Evolutionary conservation across 2,113 vertebrate genomes (phyloP), one percentile per base, ranked within the genome.

Genomic region (Dipodomys stephensi): DNA sequence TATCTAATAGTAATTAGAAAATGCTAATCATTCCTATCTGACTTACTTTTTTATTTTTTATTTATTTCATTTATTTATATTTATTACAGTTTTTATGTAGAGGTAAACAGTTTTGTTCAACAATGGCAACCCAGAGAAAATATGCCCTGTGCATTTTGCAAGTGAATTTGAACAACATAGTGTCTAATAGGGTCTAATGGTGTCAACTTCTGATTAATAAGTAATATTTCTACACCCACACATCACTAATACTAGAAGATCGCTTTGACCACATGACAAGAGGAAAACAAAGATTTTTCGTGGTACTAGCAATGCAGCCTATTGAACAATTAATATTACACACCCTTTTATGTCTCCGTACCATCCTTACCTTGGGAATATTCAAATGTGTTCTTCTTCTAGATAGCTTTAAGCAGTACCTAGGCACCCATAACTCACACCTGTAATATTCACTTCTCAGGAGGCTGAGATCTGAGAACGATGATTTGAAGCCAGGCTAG

Each of bases 151-250:
- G 6, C 60, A 44, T 77, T 77, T 89, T 65, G 82, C 1, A 4
- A 4, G 53, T 46, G 20, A 23, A 49, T n/a, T 81, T 90, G 44
- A 86, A 44, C 20, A 92, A 65, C 32, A 16, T 23, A 18, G 2
- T 89, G 25, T 57, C 19, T 39, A 67, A 64, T 15, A 86, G 35
- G 28, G 27, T 25, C 12, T 53, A 57, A 53, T 86, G 46, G 8
- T 67, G 78, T 69, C 46, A 87, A 62, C 28, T 32, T 85, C 23
- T 91, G 20, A 82, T 72, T 87, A 72, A 68, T 78, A 57, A 83
- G 39, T 69, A 19, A 60, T 44, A 83, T 73, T 53, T 83, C 20
- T 82, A 46, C 35, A 62, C 82, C 16, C 28, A 19, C 62, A 18
- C 32, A 71, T 53, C 74, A 77, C 18, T 67, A 72, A 86, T 82